Evolutionary conservation across 2,888 invertebrate species (phyloP).

Genomic region (Lacanobia wlatinum): DNA sequence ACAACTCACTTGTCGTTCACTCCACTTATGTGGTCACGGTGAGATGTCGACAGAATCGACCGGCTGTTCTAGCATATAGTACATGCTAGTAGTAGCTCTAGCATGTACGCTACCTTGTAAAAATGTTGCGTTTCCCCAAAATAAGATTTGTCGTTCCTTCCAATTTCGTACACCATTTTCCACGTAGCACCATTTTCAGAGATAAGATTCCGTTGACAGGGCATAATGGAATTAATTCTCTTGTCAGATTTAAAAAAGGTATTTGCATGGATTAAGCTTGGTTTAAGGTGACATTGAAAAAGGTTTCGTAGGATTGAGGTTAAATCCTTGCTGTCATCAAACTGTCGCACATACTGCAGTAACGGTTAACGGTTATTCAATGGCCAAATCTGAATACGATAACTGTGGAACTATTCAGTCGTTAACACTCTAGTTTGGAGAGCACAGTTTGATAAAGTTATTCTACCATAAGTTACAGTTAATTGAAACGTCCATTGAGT

Average conservation of each 20-base stretch:
- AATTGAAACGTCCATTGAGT: slow-evolving; percentile 14
- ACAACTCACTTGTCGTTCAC: too few relatives aligned
- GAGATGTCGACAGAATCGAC: too few relatives aligned
- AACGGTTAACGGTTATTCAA: not conserved
- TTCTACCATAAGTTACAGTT: slow-evolving; percentile 26
- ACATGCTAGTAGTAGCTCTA: slow-evolving; percentile 6
- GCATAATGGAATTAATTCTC: slow-evolving; percentile 48
- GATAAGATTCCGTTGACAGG: slow-evolving; percentile 44
- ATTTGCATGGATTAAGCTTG: slow-evolving; percentile 31
- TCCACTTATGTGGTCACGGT: too few relatives aligned
- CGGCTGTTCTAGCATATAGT: too few relatives aligned
- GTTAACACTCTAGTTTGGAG: slow-evolving; percentile 6
- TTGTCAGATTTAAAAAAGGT: slow-evolving; percentile 49
- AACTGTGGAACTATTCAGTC: slow-evolving; percentile 20
- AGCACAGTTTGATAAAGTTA: slow-evolving; percentile 41
- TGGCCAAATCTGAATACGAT: slow-evolving; percentile 29
- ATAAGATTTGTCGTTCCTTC: slow-evolving; percentile 18
- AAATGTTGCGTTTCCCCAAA: slow-evolving; percentile 12
- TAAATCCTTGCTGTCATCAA: slow-evolving; percentile 38
- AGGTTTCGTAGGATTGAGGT: slow-evolving; percentile 39
- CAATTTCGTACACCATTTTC: too few relatives aligned
- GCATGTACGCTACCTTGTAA: slow-evolving; percentile 1
- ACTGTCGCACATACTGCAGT: not conserved
- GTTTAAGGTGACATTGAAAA: slow-evolving; percentile 36
- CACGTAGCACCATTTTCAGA: slow-evolving; percentile 12